Base-by-base conservation (phyloP, 2,888 invertebrate genomes). In the Dynastes tityus region DNA sequence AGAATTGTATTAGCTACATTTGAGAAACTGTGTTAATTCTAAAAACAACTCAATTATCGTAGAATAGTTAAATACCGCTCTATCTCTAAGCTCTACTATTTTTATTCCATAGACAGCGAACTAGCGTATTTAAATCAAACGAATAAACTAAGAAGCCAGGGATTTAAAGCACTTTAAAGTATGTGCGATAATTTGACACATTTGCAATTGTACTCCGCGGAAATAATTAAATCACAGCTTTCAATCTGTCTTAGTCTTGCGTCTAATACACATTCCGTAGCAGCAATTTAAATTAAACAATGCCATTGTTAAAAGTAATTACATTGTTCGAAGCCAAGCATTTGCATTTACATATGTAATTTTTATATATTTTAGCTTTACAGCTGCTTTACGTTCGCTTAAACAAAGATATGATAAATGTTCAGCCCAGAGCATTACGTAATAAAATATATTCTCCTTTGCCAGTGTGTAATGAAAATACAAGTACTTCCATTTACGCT, bases 241-340 rank as follows among this genome's bases (percentile, higher is more conserved):
- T 37, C 5, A 53, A 6, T 58, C 16, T 4, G 22, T 22, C 55
- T 22, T n/a, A 55, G 16, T 22, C 2, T 58, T 16, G 5, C 22
- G 55, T 58, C 8, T 58, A 58, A 16, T 22, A 58, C 22, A 58
- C n/a, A 58, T 58, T 22, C 55, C 3, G 8, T 16, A 22, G 16
- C 55, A 58, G 16, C 22, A n/a, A 55, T 55, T 55, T 22, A 55
- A 55, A n/a, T 55, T 55, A n/a, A 58, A 16, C 55, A 58, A 16
- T 53, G 6, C 53, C 5, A 53, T 53, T 58, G 55, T 58, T 58
- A 8, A 4, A 58, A 27, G 16, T 58, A 58, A 58, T 22, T 58
- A 58, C 55, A 22, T 45, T 22, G 4, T 58, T 6, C 22, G 55
- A n/a, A 58, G 22, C 11, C 55, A 16, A 16, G 16, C 55, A 2